Conservation (phyloP, 2,888 invertebrate genomes). For the Clepsis dumicolana region DNA sequence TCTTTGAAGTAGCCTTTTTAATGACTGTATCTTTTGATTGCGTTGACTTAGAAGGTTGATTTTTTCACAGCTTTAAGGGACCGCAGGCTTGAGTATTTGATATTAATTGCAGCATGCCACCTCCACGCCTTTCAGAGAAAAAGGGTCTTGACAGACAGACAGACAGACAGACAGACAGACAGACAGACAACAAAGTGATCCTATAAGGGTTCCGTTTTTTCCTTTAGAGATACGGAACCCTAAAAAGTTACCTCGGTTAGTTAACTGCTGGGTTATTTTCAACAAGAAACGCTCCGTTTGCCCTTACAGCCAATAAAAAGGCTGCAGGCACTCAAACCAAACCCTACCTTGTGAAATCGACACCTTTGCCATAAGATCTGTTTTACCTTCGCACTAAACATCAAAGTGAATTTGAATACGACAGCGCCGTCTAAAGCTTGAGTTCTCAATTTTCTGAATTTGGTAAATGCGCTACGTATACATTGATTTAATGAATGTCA, state of each 20-base stretch:
- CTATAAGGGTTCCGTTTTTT: too few species aligned
- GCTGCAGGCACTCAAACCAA: constrained; percentile 32
- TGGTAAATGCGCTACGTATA: neutral
- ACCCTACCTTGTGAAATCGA: constrained; percentile 39
- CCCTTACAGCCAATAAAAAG: constrained; percentile 24
- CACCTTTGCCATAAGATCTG: constrained; percentile 39
- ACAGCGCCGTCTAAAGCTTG: constrained; percentile 24
- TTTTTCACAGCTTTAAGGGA: too few species aligned
- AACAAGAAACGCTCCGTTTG: neutral
- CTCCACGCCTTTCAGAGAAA: too few species aligned
- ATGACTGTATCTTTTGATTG: too few species aligned
- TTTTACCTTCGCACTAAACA: constrained; percentile 31
- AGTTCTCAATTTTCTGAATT: neutral
- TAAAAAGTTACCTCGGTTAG: neutral
- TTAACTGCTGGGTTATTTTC: neutral
- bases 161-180: too few species aligned
- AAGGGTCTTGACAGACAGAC: too few species aligned
- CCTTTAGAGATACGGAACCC: too few species aligned
- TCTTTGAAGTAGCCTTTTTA: too few species aligned
- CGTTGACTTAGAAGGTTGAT: too few species aligned
- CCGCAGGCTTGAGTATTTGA: too few species aligned
- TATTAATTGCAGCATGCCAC: too few species aligned
- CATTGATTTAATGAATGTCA: neutral
- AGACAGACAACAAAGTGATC: too few species aligned
- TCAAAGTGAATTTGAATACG: constrained; percentile 34